Percentiles rank a stretch among this genome's conserved stretches.
phyloP scores from a whole-genome alignment of 2,113 vertebrate genomes.

The Neolamprologus modestus region DNA sequence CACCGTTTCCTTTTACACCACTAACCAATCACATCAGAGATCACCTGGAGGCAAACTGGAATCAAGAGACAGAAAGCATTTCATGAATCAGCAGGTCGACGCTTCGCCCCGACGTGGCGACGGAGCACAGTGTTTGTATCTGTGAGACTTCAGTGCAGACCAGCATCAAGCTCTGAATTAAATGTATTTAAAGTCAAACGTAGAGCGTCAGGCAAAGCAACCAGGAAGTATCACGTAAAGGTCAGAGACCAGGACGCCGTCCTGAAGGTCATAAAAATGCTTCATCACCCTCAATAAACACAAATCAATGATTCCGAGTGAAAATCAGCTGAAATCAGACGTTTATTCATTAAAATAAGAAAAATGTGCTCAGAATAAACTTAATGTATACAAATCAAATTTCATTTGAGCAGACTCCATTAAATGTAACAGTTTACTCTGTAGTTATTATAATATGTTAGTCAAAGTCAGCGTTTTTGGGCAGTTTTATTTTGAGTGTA shows the following conservation, averaged over 20 bases:
- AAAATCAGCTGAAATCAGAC: background rate
- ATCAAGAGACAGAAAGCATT: background rate
- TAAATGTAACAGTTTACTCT: background rate
- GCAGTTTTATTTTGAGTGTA: background rate
- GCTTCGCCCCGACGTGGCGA: rapidly evolving
- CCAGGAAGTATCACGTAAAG: background rate
- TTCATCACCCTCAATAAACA: background rate
- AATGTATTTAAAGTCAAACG: background rate
- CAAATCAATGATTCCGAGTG: background rate
- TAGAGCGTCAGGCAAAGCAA: background rate
- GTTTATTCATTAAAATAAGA: background rate
- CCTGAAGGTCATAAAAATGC: background rate
- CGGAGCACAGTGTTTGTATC: background rate
- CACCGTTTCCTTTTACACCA: background rate
- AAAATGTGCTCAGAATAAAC: background rate
- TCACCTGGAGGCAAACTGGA: background rate
- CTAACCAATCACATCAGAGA: background rate
- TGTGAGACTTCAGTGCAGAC: background rate
- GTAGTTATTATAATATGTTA: background rate
- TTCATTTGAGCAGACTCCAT: background rate
- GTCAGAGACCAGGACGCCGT: background rate
- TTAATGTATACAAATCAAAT: background rate
- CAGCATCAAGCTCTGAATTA: background rate
- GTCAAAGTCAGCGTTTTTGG: background rate
- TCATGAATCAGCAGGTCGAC: background rate